Evolutionary conservation across 2,888 invertebrate species (phyloP).

Genomic region (Trisateles emortualis): DNA sequence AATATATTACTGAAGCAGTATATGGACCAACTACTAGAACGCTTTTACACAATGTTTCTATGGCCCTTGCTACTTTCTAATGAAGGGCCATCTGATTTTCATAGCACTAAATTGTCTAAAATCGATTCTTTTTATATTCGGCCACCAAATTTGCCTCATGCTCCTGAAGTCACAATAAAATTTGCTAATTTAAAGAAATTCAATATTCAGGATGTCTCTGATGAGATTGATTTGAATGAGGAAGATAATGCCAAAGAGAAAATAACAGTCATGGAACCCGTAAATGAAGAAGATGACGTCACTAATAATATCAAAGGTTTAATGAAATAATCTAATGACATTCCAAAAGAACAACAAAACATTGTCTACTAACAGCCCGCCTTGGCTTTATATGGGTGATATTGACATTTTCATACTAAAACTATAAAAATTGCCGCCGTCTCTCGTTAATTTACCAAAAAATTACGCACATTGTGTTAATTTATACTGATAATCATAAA

Average conservation of each 20-base stretch:
- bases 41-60: conserved; percentile 66
- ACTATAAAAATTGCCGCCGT: too few species aligned
- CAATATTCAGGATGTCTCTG: conserved; percentile 16
- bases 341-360: too few species aligned
- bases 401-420: too few species aligned
- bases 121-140: conserved; percentile 17
- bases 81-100: conserved; percentile 31
- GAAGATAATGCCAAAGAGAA: not conserved
- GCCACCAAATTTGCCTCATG: conserved; percentile 21
- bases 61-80: conserved; percentile 76
- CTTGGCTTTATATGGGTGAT: too few species aligned
- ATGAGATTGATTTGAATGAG: conserved; percentile 37
- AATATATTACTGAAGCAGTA: conserved; percentile 58
- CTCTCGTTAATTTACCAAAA: too few species aligned
- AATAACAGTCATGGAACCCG: not conserved
- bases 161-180: conserved; percentile 37
- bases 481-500: too few species aligned
- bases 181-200: conserved; percentile 25
- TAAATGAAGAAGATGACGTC: not conserved
- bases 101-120: conserved; percentile 5
- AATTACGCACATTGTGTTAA: too few species aligned
- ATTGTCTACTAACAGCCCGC: too few species aligned
- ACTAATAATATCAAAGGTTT: not conserved
- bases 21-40: conserved; percentile 56
- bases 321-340: too few species aligned